Evolutionary conservation across 2,113 vertebrate genomes (phyloP).

Genomic region (Paraplagusia blochii): DNA sequence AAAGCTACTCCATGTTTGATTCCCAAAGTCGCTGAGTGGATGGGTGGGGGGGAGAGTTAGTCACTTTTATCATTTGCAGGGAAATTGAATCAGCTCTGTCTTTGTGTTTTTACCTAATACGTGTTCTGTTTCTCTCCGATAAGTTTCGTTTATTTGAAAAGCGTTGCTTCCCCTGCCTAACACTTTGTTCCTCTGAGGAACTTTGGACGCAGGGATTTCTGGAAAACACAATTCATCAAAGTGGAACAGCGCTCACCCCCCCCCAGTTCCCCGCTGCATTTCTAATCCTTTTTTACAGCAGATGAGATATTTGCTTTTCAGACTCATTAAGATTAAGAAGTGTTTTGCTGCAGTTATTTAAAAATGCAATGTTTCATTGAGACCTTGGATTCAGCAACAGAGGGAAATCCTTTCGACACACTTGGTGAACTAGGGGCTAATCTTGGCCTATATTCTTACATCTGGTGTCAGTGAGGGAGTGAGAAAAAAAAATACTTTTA

Average conservation of each 20-base stretch:
- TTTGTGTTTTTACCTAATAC: constrained; percentile 79
- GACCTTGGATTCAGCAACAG: constrained; percentile 73
- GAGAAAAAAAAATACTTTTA: constrained; percentile 65
- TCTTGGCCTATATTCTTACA: constrained; percentile 70
- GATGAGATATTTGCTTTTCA: constrained; percentile 83
- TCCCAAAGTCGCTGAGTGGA: constrained; percentile 75
- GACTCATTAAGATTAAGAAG: constrained; percentile 85
- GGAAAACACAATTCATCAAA: constrained; percentile 83
- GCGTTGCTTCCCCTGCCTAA: constrained; percentile 65
- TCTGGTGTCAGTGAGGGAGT: constrained; percentile 73
- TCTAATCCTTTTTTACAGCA: constrained; percentile 79
- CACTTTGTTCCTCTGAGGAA: constrained; percentile 76
- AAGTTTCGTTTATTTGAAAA: constrained; percentile 81
- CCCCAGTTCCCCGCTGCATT: constrained; percentile 49
- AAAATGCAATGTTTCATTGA: constrained; percentile 80
- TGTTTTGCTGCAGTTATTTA: constrained; percentile 78
- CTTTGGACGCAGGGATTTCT: constrained; percentile 80
- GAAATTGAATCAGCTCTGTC: constrained; percentile 74
- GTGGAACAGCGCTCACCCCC: constrained; percentile 73
- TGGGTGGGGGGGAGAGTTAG: constrained; percentile 72
- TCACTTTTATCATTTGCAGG: constrained; percentile 76
- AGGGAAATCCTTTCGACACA: constrained; percentile 75
- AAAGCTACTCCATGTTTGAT: constrained; percentile 75
- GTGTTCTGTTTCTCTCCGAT: constrained; percentile 81
- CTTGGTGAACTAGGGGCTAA: constrained; percentile 70